Base-by-base conservation (phyloP, 2,113 vertebrate genomes). In the Dicaeum eximium region DNA sequence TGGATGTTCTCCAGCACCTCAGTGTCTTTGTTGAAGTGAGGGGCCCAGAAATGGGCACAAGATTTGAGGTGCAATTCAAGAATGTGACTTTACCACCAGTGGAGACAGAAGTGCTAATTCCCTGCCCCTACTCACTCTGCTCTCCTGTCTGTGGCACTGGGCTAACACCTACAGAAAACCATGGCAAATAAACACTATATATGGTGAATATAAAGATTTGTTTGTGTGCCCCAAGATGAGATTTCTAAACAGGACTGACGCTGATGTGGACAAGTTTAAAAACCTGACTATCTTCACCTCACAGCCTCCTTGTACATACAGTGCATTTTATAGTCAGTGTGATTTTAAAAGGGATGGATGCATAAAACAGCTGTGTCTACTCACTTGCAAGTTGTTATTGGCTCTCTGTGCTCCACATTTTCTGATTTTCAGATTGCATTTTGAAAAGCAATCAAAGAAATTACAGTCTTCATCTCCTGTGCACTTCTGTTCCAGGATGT, bases 401-500 rank as follows among this genome's bases (percentile, higher is more conserved):
- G 97, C 95, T 47, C 99, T 98, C 30, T 96, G 97, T 2, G 98
- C 97, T 93, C 98, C 98, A 58, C 99, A 99, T 90, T 96, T 98
- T 92, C 96, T 97, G 45, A 81, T 97, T 81, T 86, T 96, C 56
- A 96, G 88, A 95, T 99, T 97, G 65, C 99, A 99, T 70, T 97
- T 98, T 27, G 99, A 99, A 95, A 98, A 98, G 82, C 99, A 99
- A 98, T 99, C 99, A 77, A 99, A 99, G 97, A 99, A 99, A 97
- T 98, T 99, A 71, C 99, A 99, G 66, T 99, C 99, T 54, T 99
- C 98, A 3, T 99, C 99, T 45, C 92, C 97, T 19, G 98, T 99
- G 98, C 99, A 99, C 92, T 99, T 99, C 96, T 99, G 99, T 90
- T 99, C 99, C 2, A 99, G 98, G 92, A 99, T 99, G 92, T 99